A percentile compares a stretch with the other conserved stretches of the same genome.
These are phyloP conservation scores for Capricornis sumatraensis DNA, from an alignment of 2,113 vertebrate genomes.

Conservation along the genomic window DNA sequence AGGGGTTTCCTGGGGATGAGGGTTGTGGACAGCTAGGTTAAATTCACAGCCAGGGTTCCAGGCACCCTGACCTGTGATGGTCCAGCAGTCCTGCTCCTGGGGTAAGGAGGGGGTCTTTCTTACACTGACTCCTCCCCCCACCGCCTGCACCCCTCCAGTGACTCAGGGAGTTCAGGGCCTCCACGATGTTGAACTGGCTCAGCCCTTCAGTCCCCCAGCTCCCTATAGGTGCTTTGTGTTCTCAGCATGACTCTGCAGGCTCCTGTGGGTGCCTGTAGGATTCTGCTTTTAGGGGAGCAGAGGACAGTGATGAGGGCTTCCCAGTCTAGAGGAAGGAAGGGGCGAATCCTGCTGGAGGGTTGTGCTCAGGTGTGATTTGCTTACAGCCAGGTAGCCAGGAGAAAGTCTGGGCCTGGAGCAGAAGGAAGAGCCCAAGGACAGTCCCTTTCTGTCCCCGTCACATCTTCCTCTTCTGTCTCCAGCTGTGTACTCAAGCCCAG, in stretches of 20 bases:
- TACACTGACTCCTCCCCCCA: neutral
- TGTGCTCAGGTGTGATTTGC: neutral
- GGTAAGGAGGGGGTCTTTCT: neutral
- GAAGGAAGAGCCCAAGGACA: neutral
- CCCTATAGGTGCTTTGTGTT: neutral
- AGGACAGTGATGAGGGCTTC: neutral
- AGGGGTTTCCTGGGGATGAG: neutral
- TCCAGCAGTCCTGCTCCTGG: constrained; percentile 54
- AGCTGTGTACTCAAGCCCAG: neutral
- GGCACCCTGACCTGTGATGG: constrained; percentile 71
- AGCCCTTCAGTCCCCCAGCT: too few species aligned
- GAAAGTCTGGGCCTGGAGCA: neutral
- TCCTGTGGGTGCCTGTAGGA: neutral
- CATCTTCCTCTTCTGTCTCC: neutral
- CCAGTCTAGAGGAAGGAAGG: neutral
- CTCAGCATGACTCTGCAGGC: neutral
- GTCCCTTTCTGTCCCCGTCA: neutral
- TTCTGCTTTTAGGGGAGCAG: neutral
- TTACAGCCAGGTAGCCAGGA: neutral
- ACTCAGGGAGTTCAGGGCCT: neutral
- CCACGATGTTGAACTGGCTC: neutral
- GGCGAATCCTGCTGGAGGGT: neutral
- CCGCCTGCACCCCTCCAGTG: fast-evolving
- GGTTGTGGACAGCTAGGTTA: constrained; percentile 28
- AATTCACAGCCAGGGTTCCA: constrained; percentile 82